A percentile compares a stretch with the other conserved stretches of the same genome.
Conservation (phyloP, 2,888 invertebrate genomes). For the Electrophaes corylata region DNA sequence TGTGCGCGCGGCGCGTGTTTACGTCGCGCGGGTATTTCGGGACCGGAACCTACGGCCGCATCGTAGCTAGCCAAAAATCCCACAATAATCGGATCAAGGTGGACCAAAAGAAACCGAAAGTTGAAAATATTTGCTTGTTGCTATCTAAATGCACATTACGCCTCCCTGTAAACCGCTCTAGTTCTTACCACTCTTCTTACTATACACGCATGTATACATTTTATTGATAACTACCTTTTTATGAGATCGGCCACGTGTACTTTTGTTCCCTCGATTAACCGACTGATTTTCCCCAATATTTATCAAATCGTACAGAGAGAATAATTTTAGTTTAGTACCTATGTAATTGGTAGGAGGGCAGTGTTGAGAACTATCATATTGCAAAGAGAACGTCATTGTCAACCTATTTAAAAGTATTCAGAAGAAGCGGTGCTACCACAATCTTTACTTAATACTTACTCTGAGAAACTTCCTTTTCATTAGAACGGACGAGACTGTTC, state of each 20-base stretch:
- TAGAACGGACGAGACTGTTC: neutral
- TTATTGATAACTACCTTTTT: neutral
- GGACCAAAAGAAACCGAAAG: constrained; percentile 51
- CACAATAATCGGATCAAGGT: constrained; percentile 77
- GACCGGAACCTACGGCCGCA: constrained; percentile 72
- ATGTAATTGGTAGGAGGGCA: neutral
- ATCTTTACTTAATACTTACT: constrained; percentile 5
- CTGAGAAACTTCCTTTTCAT: neutral
- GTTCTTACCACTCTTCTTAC: neutral
- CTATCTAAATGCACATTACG: constrained; percentile 18
- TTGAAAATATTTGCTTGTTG: constrained; percentile 40
- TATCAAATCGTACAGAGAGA: neutral
- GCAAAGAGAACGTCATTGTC: constrained; percentile 5
- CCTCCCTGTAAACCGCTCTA: neutral
- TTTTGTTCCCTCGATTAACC: neutral
- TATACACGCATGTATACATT: no score
- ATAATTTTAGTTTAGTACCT: neutral
- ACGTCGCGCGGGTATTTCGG: constrained; percentile 74
- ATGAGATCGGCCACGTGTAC: neutral
- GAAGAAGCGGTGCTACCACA: constrained; percentile 5
- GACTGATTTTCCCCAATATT: neutral
- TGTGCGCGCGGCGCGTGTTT: constrained; percentile 56
- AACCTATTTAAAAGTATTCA: constrained; percentile 12
- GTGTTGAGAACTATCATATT: neutral
- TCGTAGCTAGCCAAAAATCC: constrained; percentile 68